These are phyloP conservation scores for Vanacampus margaritifer DNA, from an alignment of 2,113 vertebrate genomes.

Conservation along the genomic window DNA sequence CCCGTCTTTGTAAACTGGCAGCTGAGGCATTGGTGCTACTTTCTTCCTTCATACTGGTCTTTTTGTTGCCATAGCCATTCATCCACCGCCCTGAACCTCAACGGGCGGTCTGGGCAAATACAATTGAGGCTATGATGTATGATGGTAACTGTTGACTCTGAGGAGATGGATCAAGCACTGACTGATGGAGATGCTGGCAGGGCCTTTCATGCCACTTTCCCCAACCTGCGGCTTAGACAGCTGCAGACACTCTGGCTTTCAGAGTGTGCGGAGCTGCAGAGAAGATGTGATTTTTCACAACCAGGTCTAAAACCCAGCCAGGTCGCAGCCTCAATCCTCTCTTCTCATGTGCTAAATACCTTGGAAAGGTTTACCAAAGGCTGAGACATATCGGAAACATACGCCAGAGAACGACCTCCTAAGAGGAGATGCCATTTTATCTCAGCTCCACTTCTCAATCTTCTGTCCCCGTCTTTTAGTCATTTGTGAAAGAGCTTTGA, in stretches of 20 bases:
- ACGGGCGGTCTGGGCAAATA: slow-evolving; percentile 61
- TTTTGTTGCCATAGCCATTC: slow-evolving; percentile 55
- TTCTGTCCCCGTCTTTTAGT: not conserved
- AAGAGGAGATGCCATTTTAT: slow-evolving; percentile 8
- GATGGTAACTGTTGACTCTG: slow-evolving; percentile 49
- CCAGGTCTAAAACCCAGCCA: slow-evolving; percentile 54
- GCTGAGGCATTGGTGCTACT: slow-evolving; percentile 61
- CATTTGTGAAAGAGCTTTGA: slow-evolving; percentile 3
- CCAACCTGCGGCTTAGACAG: slow-evolving; percentile 34
- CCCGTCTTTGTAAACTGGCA: slow-evolving; percentile 69
- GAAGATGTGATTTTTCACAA: slow-evolving; percentile 73
- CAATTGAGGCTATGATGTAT: slow-evolving; percentile 60
- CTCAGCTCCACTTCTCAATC: slow-evolving; percentile 8
- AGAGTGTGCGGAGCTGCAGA: slow-evolving; percentile 46
- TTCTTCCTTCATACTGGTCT: slow-evolving; percentile 55
- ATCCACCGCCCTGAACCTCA: slow-evolving; percentile 42
- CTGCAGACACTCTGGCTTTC: slow-evolving; percentile 60
- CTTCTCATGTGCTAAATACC: slow-evolving; percentile 66
- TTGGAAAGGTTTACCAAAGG: slow-evolving; percentile 50
- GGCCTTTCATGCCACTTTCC: slow-evolving; percentile 44
- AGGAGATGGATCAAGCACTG: slow-evolving; percentile 39
- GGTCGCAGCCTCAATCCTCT: slow-evolving; percentile 36
- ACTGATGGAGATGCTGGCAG: slow-evolving; percentile 42
- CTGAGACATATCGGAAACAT: slow-evolving; percentile 44
- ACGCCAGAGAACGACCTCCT: slow-evolving; percentile 19